Conservation (phyloP, 35 echinoderm and acorn worm species). For the Apostichopus parvimensis region DNA sequence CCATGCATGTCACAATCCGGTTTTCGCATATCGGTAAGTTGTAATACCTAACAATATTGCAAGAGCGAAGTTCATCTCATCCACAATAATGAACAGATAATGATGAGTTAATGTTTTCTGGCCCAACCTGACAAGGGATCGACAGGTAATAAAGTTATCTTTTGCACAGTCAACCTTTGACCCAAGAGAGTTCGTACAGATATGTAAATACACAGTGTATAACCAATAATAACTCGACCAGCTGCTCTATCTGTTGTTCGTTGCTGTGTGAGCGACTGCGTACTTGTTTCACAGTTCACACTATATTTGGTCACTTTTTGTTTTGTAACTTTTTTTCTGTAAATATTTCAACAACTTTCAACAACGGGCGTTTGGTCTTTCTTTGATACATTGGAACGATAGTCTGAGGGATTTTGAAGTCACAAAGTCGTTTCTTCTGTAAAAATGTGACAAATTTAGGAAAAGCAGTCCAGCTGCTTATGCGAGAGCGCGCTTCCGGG, state of each 20-base stretch:
- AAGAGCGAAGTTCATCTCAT: not conserved
- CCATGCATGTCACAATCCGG: no score
- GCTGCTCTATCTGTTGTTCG: conserved; percentile 20
- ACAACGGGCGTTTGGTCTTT: not conserved
- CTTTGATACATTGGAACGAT: conserved; percentile 2
- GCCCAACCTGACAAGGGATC: not conserved
- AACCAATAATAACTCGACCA: conserved; percentile 2
- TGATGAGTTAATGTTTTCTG: not conserved
- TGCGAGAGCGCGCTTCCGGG: conserved; percentile 30
- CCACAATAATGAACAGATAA: not conserved
- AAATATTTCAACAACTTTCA: not conserved
- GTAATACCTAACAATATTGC: not conserved
- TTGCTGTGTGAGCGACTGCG: conserved; percentile 5
- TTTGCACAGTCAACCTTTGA: not conserved
- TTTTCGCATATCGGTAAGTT: no score
- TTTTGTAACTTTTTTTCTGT: conserved; percentile 6
- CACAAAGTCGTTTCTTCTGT: not conserved
- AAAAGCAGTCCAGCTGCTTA: conserved; percentile 45
- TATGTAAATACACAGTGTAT: conserved; percentile 23
- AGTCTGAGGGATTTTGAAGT: not conserved
- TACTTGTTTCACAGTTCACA: not conserved
- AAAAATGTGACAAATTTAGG: conserved; percentile 23
- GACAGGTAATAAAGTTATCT: not conserved
- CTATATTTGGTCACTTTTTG: conserved; percentile 22
- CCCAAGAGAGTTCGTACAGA: not conserved